Conservation (phyloP, 2,888 invertebrate species). For the Aricia artaxerxes region DNA sequence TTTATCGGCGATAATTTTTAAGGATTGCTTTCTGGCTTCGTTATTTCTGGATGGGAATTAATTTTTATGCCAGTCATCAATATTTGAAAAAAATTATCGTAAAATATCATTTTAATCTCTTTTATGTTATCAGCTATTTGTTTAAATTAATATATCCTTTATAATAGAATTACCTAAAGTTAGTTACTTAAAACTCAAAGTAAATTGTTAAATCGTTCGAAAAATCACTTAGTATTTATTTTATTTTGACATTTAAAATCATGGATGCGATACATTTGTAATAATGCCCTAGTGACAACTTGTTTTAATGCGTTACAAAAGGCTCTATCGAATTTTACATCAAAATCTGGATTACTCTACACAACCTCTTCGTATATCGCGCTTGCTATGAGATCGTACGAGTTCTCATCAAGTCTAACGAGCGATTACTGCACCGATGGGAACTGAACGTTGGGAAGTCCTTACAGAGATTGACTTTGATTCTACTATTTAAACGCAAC, state of each 20-base stretch:
- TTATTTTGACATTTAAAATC: too few relatives aligned
- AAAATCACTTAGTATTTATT: background rate
- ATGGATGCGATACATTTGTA: too few relatives aligned
- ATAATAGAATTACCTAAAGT: background rate
- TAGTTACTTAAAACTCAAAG: background rate
- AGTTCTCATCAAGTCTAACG: constrained; percentile 76
- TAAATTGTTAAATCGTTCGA: background rate
- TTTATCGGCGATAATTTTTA: constrained; percentile 14
- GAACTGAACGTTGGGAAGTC: constrained; percentile 40
- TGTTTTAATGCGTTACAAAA: too few relatives aligned
- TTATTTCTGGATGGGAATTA: constrained; percentile 14
- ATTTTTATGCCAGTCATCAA: constrained; percentile 16
- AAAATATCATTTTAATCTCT: background rate
- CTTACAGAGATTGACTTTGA: background rate
- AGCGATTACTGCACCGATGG: constrained; percentile 64
- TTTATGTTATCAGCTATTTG: background rate
- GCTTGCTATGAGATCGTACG: background rate
- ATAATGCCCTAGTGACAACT: too few relatives aligned
- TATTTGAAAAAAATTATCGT: background rate
- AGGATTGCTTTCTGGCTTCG: background rate
- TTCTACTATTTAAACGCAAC: too few relatives aligned
- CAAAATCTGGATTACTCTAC: background rate
- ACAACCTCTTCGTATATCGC: background rate
- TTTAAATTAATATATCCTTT: background rate
- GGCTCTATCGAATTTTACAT: background rate